These are phyloP conservation scores for Anhinga rufa DNA, from an alignment of 2,113 vertebrate species.

Conservation along the genomic window DNA sequence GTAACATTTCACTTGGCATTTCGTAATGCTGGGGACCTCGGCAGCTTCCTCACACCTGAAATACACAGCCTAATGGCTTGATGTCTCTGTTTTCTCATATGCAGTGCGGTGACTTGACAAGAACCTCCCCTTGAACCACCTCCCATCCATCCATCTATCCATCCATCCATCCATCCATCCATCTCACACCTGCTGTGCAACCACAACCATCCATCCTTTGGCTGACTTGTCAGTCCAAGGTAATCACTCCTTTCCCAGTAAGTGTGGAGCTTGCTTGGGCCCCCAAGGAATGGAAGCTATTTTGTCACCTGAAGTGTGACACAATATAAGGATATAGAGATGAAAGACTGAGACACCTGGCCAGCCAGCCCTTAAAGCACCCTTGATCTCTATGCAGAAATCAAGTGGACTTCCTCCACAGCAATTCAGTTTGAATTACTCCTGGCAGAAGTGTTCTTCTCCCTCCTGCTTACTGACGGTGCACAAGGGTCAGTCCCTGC, in stretches of 20 bases:
- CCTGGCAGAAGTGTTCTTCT: not conserved
- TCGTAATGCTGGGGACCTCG: not conserved
- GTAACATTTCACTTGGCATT: conserved; percentile 22
- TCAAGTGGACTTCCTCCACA: conserved; percentile 6
- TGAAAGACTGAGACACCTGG: not conserved
- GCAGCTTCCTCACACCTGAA: conserved; percentile 1
- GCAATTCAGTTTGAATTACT: conserved; percentile 28
- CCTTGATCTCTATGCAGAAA: not conserved
- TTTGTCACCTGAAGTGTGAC: conserved; percentile 8
- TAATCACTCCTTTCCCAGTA: conserved; percentile 2
- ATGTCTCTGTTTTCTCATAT: not conserved
- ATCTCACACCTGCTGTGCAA: not conserved
- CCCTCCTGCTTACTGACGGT: not conserved
- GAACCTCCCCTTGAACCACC: conserved; percentile 2
- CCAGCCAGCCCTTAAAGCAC: not conserved
- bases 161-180: not conserved
- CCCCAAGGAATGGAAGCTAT: not conserved
- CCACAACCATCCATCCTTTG: not conserved
- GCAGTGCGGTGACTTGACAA: not conserved
- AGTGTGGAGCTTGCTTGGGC: not conserved
- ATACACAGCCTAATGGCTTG: not conserved
- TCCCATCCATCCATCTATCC: not conserved
- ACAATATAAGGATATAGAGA: not conserved
- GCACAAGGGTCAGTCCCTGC: conserved; percentile 38
- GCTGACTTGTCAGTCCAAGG: not conserved